phyloP scores from a whole-genome alignment of 2,888 invertebrate species.

The Tipula confusa region DNA sequence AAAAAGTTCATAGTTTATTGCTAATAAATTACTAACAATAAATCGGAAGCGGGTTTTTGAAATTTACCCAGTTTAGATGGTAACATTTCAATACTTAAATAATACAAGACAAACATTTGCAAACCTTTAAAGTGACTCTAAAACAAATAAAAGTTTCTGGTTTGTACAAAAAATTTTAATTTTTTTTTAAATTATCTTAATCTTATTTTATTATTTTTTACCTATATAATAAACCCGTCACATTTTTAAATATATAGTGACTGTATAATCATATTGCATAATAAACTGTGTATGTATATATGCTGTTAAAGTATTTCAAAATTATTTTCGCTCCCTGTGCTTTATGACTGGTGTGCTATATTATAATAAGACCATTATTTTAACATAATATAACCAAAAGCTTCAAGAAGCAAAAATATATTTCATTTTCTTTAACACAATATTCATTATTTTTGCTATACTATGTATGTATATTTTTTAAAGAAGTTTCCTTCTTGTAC shows the following conservation, averaged over 20 bases:
- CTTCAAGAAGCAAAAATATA: conserved; percentile 1
- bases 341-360: neutral
- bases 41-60: too few relatives aligned
- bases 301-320: neutral
- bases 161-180: neutral
- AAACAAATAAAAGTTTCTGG: too few relatives aligned
- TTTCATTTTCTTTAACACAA: conserved; percentile 12
- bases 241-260: neutral
- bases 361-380: neutral
- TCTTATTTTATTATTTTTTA: neutral
- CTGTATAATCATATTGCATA: neutral
- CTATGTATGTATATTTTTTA: neutral
- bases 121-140: too few relatives aligned
- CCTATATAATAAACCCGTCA: neutral
- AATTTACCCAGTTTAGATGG: too few relatives aligned
- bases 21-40: too few relatives aligned
- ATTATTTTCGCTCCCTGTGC: neutral
- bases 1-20: too few relatives aligned
- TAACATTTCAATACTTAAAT: too few relatives aligned
- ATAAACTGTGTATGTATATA: neutral
- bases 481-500: conserved; percentile 20
- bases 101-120: too few relatives aligned
- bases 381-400: neutral
- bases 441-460: neutral
- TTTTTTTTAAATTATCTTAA: neutral